A percentile compares a stretch with the other conserved stretches of the same genome.
Conservation (phyloP, 2,888 invertebrate genomes). For the Sinelater perroti region DNA sequence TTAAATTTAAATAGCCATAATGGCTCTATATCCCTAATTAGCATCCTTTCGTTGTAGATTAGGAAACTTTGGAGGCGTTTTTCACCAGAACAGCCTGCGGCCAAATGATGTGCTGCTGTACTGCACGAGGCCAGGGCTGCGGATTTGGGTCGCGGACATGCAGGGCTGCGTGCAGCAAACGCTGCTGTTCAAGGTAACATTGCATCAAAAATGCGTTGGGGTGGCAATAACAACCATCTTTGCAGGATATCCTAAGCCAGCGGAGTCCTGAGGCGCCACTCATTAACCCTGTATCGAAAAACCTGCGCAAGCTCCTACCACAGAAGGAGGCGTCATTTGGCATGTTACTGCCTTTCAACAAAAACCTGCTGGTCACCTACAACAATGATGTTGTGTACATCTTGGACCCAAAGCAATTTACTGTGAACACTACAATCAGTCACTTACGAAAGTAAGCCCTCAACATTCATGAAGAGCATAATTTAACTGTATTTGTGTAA, state of each 20-base stretch:
- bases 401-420: slow-evolving; percentile 75
- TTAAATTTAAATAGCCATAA: too few relatives aligned
- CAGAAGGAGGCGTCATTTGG: slow-evolving; percentile 71
- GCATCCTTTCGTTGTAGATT: slow-evolving; percentile 56
- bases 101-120: slow-evolving; percentile 67
- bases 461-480: neutral
- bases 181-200: slow-evolving; percentile 82
- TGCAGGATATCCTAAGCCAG: slow-evolving; percentile 56
- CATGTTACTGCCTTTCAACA: slow-evolving; percentile 71
- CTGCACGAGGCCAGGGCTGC: slow-evolving; percentile 82
- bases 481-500: neutral
- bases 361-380: slow-evolving; percentile 78
- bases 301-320: slow-evolving; percentile 55
- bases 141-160: slow-evolving; percentile 84
- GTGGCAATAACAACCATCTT: slow-evolving; percentile 20
- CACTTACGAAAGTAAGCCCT: slow-evolving; percentile 67
- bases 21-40: neutral
- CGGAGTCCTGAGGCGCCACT: slow-evolving; percentile 71
- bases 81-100: slow-evolving; percentile 65
- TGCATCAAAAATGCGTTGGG: too few relatives aligned
- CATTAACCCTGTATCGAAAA: slow-evolving; percentile 71
- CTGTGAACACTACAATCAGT: slow-evolving; percentile 72
- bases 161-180: slow-evolving; percentile 85
- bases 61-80: slow-evolving; percentile 72
- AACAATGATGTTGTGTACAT: slow-evolving; percentile 76